These are phyloP conservation scores for Siniperca undulata DNA, from an alignment of 2,797 vertebrate species.

Conservation along the genomic window DNA sequence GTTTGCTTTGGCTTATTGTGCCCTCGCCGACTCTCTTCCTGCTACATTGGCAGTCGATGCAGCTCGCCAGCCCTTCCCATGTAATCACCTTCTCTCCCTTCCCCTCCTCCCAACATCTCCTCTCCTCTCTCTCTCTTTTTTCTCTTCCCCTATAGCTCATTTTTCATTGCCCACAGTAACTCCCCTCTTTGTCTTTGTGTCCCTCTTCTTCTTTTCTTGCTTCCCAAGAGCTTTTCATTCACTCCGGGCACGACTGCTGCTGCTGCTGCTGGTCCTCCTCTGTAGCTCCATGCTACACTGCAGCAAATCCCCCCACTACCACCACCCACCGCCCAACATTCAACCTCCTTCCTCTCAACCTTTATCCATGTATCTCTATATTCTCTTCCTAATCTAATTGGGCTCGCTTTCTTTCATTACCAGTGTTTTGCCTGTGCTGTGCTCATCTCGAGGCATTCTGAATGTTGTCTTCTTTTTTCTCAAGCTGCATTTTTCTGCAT, in stretches of 20 bases:
- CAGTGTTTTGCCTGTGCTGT: slow-evolving; percentile 6
- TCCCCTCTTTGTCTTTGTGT: slow-evolving; percentile 31
- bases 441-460: slow-evolving; percentile 15
- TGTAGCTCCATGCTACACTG: slow-evolving; percentile 1
- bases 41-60: slow-evolving; percentile 43
- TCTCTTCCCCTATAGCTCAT: not conserved
- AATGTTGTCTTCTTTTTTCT: slow-evolving; percentile 17
- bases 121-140: not conserved
- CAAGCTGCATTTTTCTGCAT: slow-evolving; percentile 34
- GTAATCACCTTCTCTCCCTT: not conserved
- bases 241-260: slow-evolving; percentile 23
- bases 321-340: not conserved
- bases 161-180: slow-evolving; percentile 25
- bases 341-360: slow-evolving; percentile 20
- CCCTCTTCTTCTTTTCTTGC: slow-evolving; percentile 11
- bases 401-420: slow-evolving; percentile 5
- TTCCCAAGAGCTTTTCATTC: slow-evolving; percentile 39
- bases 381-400: slow-evolving; percentile 31
- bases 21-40: slow-evolving; percentile 35
- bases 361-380: slow-evolving; percentile 11
- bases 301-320: slow-evolving; percentile 2
- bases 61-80: slow-evolving; percentile 5
- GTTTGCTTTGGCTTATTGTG: slow-evolving; percentile 49
- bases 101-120: not conserved
- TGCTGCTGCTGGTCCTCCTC: slow-evolving; percentile 24